Evolutionary conservation across 1,140 invertebrate genomes (phyloP).

Genomic region (Theocolax elegans): DNA sequence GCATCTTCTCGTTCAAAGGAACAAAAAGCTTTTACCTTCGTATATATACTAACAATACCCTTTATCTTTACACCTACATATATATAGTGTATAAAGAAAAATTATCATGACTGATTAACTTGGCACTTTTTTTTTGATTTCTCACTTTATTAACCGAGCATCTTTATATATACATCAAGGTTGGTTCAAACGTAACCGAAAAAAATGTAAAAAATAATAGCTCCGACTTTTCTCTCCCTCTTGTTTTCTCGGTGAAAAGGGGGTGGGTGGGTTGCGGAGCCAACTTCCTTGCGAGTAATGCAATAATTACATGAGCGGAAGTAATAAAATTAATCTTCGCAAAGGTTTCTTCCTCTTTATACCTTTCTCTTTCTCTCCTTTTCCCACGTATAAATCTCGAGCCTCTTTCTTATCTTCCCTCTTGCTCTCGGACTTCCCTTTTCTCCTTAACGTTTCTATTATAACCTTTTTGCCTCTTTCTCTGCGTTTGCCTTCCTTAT

Average conservation of each 20-base stretch:
- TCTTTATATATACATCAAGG: too few species aligned
- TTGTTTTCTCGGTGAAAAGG: not conserved
- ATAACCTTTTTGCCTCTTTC: too few species aligned
- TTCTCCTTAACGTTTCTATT: not conserved
- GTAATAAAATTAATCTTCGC: slow-evolving; percentile 65
- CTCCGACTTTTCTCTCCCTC: not conserved
- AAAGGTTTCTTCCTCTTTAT: slow-evolving; percentile 39
- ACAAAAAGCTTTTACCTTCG: not conserved
- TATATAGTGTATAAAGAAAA: slow-evolving; percentile 2
- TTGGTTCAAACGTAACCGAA: not conserved
- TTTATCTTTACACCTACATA: too few species aligned
- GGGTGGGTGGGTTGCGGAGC: not conserved
- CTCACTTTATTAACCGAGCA: not conserved
- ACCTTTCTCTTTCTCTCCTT: slow-evolving; percentile 44
- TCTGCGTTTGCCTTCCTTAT: too few species aligned
- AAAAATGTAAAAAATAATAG: not conserved
- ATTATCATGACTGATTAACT: slow-evolving; percentile 20
- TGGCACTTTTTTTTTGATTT: not conserved
- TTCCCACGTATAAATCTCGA: slow-evolving; percentile 36
- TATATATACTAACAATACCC: too few species aligned
- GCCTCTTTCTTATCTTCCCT: not conserved
- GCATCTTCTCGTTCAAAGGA: not conserved
- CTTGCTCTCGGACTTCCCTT: not conserved
- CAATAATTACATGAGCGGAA: slow-evolving; percentile 63
- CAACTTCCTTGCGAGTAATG: slow-evolving; percentile 56